Evolutionary conservation across 2,113 vertebrate genomes (phyloP).

Genomic region (Dipodomys ordii): DNA sequence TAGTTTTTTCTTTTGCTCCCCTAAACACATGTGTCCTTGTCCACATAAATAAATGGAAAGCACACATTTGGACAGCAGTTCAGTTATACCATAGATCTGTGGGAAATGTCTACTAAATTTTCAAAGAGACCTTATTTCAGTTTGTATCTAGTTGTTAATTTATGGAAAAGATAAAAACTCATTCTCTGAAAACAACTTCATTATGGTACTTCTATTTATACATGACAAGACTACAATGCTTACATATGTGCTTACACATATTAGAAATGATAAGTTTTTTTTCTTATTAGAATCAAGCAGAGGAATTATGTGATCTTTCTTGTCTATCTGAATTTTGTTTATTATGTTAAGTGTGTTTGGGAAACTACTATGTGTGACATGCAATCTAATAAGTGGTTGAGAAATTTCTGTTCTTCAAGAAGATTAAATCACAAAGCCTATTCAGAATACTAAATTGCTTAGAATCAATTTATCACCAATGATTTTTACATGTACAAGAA

Average conservation of each 20-base stretch:
- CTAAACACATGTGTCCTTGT: not conserved
- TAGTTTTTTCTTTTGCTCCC: not conserved
- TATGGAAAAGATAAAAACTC: not conserved
- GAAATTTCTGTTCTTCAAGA: not conserved
- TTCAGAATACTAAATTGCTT: not conserved
- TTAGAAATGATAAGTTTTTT: not conserved
- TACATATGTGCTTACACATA: not conserved
- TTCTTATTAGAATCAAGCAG: not conserved
- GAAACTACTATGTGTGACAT: not conserved
- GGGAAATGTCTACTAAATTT: not conserved
- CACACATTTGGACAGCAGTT: not conserved
- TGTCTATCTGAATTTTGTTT: constrained; percentile 20
- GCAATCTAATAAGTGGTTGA: not conserved
- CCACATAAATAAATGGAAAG: not conserved
- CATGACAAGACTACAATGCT: not conserved
- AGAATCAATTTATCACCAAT: not conserved
- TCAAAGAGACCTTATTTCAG: not conserved
- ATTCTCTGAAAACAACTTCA: not conserved
- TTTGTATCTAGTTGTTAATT: not conserved
- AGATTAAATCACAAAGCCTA: not conserved
- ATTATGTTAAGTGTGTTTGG: not conserved
- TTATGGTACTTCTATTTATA: not conserved
- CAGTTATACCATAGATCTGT: constrained; percentile 36
- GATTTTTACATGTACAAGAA: not conserved
- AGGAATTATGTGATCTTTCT: not conserved